Evolutionary conservation across 2,797 vertebrate species (phyloP), one percentile per base, ranked within the genome.

Genomic region (Phoeniculus purpureus): DNA sequence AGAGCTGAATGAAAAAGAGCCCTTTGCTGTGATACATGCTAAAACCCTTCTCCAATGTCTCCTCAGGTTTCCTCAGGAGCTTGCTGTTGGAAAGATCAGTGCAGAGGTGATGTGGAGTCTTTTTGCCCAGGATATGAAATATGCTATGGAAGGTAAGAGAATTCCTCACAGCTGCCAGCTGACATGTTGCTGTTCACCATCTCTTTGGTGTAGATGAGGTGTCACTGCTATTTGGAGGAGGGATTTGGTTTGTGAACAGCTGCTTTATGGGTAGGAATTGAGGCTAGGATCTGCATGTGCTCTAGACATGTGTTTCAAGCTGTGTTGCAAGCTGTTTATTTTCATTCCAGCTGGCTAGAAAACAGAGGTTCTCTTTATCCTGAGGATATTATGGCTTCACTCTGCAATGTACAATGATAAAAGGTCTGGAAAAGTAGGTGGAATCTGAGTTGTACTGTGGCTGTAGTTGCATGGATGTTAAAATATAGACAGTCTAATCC

Each of bases 31-130:
- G 29, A 58, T 15, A 10, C 1, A 4, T 76, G 14, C 65, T 45
- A 82, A 88, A 85, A 51, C 60, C 61, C 67, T 91, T 81, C 43
- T 61, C 52, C 88, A 81, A 93, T 95, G n/a, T 78, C 25, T 47
- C 77, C 45, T 54, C 95, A 99, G 99, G 95, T 99, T 99, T 94
- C 99, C 99, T 90, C 99, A 99, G 94, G 99, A 99, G 96, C 98
- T 99, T 88, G 98, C 98, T 75, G 99, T 99, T 94, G 99, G 99
- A 54, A 99, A 99, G 97, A 99, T 99, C 96, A 99, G 99, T 1
- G 98, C 99, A 1, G 99, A 99, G 92, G 99, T 99, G 89, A 99
- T 99, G 99, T 99, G 99, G 99, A 98, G 98, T 89, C 98, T 99
- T 96, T 99, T 99, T 97, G 98, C 99, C 89, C 99, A 99, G 97